Evolutionary conservation across 2,113 vertebrate species (phyloP), one percentile per base, ranked within the genome.

Genomic region (Anolis carolinensis): DNA sequence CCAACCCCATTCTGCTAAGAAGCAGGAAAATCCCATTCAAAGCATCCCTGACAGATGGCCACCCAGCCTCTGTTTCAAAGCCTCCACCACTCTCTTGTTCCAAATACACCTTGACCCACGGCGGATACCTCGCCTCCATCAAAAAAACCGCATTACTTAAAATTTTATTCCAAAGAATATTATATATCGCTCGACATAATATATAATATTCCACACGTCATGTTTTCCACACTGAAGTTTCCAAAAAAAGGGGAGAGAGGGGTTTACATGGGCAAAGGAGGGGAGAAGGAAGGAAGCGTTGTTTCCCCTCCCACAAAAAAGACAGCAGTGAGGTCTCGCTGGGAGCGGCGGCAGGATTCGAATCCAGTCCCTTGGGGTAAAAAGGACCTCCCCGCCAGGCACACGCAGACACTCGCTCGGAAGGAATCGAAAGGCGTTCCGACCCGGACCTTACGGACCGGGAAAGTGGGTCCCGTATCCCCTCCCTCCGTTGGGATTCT

Each of bases 151-250:
- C 67, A 75, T 74, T 81, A 52, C 72, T 86, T 86, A 74, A 81
- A 86, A 44, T 44, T 86, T 86, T 86, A 86, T 86, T 86, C 85
- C 85, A 86, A 86, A 86, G 78, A 81, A 81, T 80, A 79, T 72
- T 73, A 25, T 85, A 70, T 85, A 67, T 71, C 50, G 34, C 18
- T 68, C 25, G 59, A 39, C 71, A 72, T 79, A 44, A 44, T 86
- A 73, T 86, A 59, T 65, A 50, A 84, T 63, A 48, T 65, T 76
- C 67, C 81, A 82, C 65, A 71, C 50, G 25, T 84, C 65, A 59
- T 18, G 74, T 78, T 81, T 81, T 86, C 70, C 85, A 86, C 85
- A 86, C 70, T 86, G 74, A 86, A 68, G 11, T 81, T 86, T 86
- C 79, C 85, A 86, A 86, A 85, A 83, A 85, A 83, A 86, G 65